These are phyloP conservation scores for Nephrotoma flavescens DNA, from an alignment of 2,888 invertebrate species.

Conservation along the genomic window DNA sequence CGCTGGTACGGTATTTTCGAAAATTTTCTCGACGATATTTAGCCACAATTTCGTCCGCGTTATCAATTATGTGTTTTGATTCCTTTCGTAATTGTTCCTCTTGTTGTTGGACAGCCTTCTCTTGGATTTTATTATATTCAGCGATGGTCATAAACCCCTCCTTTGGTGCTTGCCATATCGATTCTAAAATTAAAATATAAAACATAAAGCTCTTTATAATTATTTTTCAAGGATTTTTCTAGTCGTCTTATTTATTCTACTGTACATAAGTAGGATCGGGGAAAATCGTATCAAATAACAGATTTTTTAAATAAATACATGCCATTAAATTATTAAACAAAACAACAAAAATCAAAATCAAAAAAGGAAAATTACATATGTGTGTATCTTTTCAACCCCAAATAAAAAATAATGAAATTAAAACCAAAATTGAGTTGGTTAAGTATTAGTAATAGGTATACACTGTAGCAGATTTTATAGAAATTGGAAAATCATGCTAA, in stretches of 20 bases:
- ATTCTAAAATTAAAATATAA: conserved; percentile 37
- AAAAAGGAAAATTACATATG: background rate
- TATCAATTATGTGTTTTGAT: conserved; percentile 30
- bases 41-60: conserved; percentile 34
- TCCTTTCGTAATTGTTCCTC: conserved; percentile 34
- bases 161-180: conserved; percentile 58
- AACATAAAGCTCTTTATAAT: conserved; percentile 2
- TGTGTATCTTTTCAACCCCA: background rate
- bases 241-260: background rate
- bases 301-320: background rate
- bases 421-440: background rate
- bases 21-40: conserved; percentile 29
- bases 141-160: conserved; percentile 54
- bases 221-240: background rate
- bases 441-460: background rate
- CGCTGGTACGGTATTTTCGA: conserved; percentile 19
- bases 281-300: background rate
- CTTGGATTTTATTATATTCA: conserved; percentile 44
- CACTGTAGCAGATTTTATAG: background rate
- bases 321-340: background rate
- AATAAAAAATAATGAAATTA: background rate
- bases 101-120: conserved; percentile 34
- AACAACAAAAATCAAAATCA: background rate
- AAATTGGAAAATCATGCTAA: background rate
- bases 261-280: background rate